Percentiles rank a stretch among this genome's conserved stretches.
phyloP scores from a whole-genome alignment of 2,797 vertebrate genomes.

The Knipowitschia caucasica region DNA sequence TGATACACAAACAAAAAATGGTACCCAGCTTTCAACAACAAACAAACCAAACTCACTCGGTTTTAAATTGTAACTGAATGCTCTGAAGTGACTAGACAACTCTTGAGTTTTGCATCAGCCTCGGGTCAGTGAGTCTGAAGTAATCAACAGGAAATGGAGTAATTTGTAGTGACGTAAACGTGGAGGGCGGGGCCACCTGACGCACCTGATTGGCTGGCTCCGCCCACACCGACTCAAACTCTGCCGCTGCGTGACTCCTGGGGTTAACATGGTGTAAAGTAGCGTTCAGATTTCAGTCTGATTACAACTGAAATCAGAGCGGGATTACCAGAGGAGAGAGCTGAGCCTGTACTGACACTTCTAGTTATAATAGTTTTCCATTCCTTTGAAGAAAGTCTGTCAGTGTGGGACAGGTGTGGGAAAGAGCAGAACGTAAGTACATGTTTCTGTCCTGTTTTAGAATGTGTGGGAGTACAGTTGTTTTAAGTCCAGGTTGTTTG shows the following conservation, averaged over 20 bases:
- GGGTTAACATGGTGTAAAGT: neutral
- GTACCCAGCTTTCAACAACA: too few species aligned
- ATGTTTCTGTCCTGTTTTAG: too few species aligned
- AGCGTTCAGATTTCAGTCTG: neutral
- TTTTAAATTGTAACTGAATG: too few species aligned
- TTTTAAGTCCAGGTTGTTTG: neutral
- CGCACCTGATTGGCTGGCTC: constrained; percentile 44
- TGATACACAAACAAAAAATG: too few species aligned
- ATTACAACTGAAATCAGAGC: too few species aligned
- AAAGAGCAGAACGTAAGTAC: too few species aligned
- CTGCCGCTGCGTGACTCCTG: neutral
- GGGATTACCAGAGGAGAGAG: constrained; percentile 9
- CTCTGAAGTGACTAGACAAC: too few species aligned
- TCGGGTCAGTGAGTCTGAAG: too few species aligned
- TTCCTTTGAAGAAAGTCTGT: constrained; percentile 1
- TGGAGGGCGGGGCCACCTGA: constrained; percentile 1
- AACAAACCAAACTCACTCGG: too few species aligned
- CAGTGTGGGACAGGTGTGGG: constrained; percentile 33
- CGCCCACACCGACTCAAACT: constrained; percentile 20
- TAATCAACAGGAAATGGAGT: too few species aligned
- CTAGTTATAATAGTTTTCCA: constrained; percentile 25
- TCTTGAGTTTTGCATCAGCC: neutral
- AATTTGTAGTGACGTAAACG: too few species aligned
- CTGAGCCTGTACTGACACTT: constrained; percentile 13
- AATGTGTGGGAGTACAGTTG: rapidly evolving